phyloP scores from a whole-genome alignment of 2,797 vertebrate genomes.

The Vespertilio murinus region DNA sequence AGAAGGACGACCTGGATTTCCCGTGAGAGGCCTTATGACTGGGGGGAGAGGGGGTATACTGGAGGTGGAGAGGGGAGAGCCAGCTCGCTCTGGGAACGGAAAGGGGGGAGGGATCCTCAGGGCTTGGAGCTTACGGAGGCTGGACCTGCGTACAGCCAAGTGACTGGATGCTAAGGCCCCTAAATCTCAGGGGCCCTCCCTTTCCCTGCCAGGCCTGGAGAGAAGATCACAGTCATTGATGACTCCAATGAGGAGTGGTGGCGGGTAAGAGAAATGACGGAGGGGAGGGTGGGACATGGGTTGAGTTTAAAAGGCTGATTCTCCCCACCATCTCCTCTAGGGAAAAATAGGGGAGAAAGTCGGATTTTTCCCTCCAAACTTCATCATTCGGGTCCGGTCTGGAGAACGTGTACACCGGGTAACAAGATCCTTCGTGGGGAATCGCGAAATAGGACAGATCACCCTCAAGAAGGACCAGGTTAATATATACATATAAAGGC shows the following conservation, averaged over 20 bases:
- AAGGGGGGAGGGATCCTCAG: neutral
- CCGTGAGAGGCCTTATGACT: constrained; percentile 88
- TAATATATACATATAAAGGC: neutral
- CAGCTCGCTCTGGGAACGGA: neutral
- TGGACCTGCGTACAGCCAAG: neutral
- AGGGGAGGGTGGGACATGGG: neutral
- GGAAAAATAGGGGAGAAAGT: constrained; percentile 91
- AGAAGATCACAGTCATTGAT: constrained; percentile 95
- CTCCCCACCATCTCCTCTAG: constrained; percentile 77
- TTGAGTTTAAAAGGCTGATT: neutral
- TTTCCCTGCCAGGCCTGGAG: constrained; percentile 90
- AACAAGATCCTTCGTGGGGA: constrained; percentile 93
- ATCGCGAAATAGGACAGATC: constrained; percentile 95
- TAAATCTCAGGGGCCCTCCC: constrained; percentile 12
- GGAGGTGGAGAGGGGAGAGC: neutral
- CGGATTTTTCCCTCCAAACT: constrained; percentile 91
- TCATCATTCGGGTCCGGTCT: constrained; percentile 92
- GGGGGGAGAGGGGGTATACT: neutral
- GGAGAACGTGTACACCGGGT: constrained; percentile 93
- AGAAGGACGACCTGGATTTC: constrained; percentile 96
- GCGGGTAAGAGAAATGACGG: constrained; percentile 86
- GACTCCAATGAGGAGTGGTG: constrained; percentile 99
- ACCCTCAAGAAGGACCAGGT: constrained; percentile 93
- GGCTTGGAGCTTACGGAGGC: neutral
- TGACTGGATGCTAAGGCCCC: neutral